Conservation (phyloP, 2,113 vertebrate genomes). For the Thalassarche chlororhynchos region DNA sequence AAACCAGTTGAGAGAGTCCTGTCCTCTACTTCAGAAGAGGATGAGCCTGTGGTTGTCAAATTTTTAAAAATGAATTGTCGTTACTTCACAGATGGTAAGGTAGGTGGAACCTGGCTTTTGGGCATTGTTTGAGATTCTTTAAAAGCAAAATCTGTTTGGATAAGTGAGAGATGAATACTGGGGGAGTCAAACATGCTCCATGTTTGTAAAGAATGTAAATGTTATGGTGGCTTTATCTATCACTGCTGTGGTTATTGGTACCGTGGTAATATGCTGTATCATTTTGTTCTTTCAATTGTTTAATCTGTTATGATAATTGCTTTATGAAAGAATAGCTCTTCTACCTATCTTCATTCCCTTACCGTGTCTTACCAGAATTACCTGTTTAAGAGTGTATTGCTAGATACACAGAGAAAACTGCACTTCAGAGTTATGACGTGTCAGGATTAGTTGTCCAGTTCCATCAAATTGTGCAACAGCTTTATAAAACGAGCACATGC, state of each 20-base stretch:
- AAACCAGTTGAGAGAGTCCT: conserved; percentile 83
- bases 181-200: not conserved
- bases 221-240: not conserved
- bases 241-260: not conserved
- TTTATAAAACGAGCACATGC: not conserved
- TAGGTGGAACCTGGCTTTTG: conserved; percentile 49
- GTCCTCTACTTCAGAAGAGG: conserved; percentile 92
- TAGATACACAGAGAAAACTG: not conserved
- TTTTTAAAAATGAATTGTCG: conserved; percentile 99
- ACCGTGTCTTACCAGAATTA: not conserved
- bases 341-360: not conserved
- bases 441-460: conserved; percentile 4
- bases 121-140: not conserved
- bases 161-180: not conserved
- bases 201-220: not conserved
- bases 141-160: not conserved
- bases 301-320: not conserved
- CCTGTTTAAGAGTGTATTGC: not conserved
- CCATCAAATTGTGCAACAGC: conserved; percentile 10
- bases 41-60: conserved; percentile 89
- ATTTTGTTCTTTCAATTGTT: not conserved
- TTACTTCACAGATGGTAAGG: conserved; percentile 98
- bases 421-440: not conserved
- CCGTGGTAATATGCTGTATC: not conserved
- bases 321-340: not conserved